These are phyloP conservation scores for Cryptomyrus ogoouensis DNA, from an alignment of 2,113 vertebrate genomes.

Conservation along the genomic window DNA sequence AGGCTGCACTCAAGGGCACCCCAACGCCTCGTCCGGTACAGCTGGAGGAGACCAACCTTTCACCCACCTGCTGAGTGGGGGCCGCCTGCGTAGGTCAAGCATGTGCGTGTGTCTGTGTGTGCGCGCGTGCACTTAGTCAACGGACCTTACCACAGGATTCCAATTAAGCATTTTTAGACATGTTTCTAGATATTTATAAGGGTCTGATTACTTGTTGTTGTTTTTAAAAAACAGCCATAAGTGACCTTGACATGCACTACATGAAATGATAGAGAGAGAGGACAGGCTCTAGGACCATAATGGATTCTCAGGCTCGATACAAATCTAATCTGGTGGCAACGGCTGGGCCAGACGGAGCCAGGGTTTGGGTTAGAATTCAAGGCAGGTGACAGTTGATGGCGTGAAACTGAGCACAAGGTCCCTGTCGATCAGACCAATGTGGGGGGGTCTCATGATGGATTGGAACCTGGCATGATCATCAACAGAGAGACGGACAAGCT, in stretches of 20 bases:
- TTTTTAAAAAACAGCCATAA: neutral
- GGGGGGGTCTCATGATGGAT: constrained; percentile 8
- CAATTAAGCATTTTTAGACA: neutral
- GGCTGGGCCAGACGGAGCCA: neutral
- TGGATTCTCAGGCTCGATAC: constrained; percentile 7
- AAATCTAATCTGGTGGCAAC: constrained; percentile 10
- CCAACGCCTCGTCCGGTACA: neutral
- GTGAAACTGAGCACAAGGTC: constrained; percentile 13
- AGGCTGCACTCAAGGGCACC: neutral
- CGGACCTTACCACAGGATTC: neutral
- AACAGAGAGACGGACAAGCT: neutral
- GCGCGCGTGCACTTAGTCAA: neutral
- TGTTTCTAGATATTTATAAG: constrained; percentile 7
- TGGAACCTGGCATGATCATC: neutral
- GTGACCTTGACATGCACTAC: neutral
- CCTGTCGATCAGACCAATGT: neutral
- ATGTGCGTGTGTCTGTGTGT: constrained; percentile 4
- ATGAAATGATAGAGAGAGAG: neutral
- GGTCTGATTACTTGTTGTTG: neutral
- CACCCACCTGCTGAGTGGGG: neutral
- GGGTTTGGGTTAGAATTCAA: constrained; percentile 12
- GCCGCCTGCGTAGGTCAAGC: neutral
- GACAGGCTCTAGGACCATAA: neutral
- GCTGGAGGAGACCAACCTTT: neutral
- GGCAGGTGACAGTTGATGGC: neutral